Evolutionary conservation across 2,113 vertebrate species (phyloP).

Genomic region (Cichladusa arquata): DNA sequence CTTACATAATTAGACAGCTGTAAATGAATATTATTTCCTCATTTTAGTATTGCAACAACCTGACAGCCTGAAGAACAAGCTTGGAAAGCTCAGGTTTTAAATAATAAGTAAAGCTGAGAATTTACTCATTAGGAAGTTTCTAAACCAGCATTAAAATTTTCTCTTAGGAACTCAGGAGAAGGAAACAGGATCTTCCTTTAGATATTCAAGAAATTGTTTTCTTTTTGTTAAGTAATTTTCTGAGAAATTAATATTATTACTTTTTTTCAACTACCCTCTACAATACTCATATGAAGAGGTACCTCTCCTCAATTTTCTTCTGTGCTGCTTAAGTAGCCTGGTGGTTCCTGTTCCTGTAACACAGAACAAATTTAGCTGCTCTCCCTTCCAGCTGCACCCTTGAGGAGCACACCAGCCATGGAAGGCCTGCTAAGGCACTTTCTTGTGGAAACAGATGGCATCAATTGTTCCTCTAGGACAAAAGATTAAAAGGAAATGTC

Average conservation of each 20-base stretch:
- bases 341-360: neutral
- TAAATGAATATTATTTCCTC: neutral
- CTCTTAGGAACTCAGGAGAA: neutral
- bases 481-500: conserved; percentile 13
- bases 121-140: neutral
- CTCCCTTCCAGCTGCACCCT: neutral
- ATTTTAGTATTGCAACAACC: neutral
- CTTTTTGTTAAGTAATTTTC: neutral
- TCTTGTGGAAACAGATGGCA: neutral
- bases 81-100: neutral
- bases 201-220: neutral
- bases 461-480: conserved; percentile 2
- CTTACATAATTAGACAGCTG: neutral
- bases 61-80: neutral
- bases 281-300: neutral
- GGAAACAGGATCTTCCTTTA: neutral
- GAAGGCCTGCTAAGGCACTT: neutral
- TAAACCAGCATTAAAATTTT: neutral
- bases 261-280: neutral
- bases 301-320: neutral
- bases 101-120: neutral
- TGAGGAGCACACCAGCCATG: neutral
- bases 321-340: neutral
- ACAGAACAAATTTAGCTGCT: neutral
- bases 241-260: neutral